Evolutionary conservation across 2,888 invertebrate genomes (phyloP).

Genomic region (Stenichneumon culpator): DNA sequence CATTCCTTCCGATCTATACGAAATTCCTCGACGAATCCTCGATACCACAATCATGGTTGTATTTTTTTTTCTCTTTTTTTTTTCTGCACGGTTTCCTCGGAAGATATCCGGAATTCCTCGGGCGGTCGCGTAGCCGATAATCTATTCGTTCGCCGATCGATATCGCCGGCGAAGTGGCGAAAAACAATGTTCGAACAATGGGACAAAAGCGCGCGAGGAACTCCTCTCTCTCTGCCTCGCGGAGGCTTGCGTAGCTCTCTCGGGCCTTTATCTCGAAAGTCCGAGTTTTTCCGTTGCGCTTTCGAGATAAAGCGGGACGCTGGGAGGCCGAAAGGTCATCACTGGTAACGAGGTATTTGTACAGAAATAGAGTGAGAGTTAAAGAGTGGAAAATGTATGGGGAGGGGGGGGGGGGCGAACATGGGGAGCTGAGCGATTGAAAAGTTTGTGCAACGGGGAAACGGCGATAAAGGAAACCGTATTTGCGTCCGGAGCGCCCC

Average conservation of each 20-base stretch:
- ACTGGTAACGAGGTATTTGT: conserved; percentile 36
- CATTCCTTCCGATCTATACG: conserved; percentile 45
- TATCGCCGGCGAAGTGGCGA: conserved; percentile 62
- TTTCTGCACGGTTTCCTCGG: conserved; percentile 13
- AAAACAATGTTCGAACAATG: conserved; percentile 69
- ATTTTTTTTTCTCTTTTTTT: not conserved
- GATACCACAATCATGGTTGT: conserved; percentile 4
- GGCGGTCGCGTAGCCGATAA: not conserved
- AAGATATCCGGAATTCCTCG: conserved; percentile 38
- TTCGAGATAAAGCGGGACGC: conserved; percentile 41
- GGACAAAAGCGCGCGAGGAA: conserved; percentile 56
- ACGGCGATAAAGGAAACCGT: not conserved
- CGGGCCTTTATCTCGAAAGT: conserved; percentile 34
- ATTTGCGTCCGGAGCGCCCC: not conserved
- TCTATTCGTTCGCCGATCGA: conserved; percentile 42
- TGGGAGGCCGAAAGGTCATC: conserved; percentile 56
- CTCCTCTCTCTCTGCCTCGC: conserved; percentile 26
- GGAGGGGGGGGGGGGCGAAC: not conserved
- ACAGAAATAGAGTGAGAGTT: conserved; percentile 31
- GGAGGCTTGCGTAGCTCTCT: not conserved
- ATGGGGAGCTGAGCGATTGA: not conserved
- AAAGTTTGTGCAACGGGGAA: not conserved
- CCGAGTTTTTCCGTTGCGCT: conserved; percentile 51
- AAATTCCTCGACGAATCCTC: conserved; percentile 51
- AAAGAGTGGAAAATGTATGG: conserved; percentile 24